Conservation (phyloP, 2,888 invertebrate genomes). For the Athripsodes cinereus region DNA sequence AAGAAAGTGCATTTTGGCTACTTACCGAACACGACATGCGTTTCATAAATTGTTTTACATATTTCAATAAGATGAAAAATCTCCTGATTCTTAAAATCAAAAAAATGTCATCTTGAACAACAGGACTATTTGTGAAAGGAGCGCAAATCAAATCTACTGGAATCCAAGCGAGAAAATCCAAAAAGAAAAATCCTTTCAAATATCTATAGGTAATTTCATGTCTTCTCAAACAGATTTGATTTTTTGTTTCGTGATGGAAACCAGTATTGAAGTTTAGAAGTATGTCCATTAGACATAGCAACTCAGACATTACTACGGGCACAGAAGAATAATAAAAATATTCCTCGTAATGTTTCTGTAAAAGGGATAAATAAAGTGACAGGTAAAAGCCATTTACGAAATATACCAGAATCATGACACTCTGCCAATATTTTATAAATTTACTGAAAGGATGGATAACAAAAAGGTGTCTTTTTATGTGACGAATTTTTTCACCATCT, state of each 20-base stretch:
- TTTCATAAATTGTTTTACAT: background rate
- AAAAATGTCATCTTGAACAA: slow-evolving; percentile 9
- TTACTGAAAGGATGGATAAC: slow-evolving; percentile 41
- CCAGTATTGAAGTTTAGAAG: slow-evolving; percentile 36
- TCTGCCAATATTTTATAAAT: slow-evolving; percentile 36
- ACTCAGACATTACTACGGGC: slow-evolving; percentile 18
- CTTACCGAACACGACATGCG: background rate
- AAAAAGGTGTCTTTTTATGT: slow-evolving; percentile 32
- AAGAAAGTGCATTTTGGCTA: no score
- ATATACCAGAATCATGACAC: slow-evolving; percentile 33
- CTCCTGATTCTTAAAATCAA: slow-evolving; percentile 6
- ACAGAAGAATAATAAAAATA: background rate
- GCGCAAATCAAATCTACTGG: slow-evolving; percentile 30
- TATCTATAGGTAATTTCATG: slow-evolving; percentile 30
- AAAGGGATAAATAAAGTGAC: background rate
- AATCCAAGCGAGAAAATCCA: slow-evolving; percentile 31
- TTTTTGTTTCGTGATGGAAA: slow-evolving; percentile 32
- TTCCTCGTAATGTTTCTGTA: background rate
- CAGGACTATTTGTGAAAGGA: slow-evolving; percentile 5
- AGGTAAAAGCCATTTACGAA: slow-evolving; percentile 27
- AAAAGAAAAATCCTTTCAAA: slow-evolving; percentile 30
- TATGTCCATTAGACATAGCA: slow-evolving; percentile 33
- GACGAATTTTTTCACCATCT: slow-evolving; percentile 35
- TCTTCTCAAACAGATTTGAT: slow-evolving; percentile 32
- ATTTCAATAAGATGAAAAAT: slow-evolving; percentile 1